Percentiles rank a stretch among this genome's conserved stretches.
phyloP scores from a whole-genome alignment of 2,113 vertebrate genomes.

The Podiceps cristatus region DNA sequence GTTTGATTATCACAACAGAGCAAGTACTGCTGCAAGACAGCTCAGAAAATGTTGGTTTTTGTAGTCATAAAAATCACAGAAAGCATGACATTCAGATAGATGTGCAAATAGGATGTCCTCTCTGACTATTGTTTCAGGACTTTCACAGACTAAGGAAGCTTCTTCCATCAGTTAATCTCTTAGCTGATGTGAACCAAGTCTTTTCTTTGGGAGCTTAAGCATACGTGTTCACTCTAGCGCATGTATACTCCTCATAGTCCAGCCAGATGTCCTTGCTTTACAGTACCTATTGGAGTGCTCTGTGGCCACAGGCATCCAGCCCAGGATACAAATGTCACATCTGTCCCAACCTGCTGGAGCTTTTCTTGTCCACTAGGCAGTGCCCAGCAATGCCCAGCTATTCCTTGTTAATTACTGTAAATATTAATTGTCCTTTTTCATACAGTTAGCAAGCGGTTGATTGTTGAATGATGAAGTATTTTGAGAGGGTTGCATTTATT shows the following conservation, averaged over 20 bases:
- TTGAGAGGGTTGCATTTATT: background rate
- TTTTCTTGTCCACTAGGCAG: background rate
- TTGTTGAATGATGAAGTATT: background rate
- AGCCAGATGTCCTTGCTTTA: background rate
- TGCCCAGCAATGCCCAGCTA: background rate
- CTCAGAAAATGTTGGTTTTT: background rate
- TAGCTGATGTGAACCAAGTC: background rate
- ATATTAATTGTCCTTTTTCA: background rate
- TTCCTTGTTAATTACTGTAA: background rate
- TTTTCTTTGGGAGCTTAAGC: background rate
- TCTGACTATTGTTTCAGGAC: background rate
- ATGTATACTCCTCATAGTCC: background rate
- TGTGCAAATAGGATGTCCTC: too few relatives aligned
- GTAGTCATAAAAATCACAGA: background rate
- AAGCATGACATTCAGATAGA: background rate
- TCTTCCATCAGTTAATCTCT: background rate
- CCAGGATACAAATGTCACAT: background rate
- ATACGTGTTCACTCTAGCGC: fast-evolving
- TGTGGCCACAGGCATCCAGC: background rate
- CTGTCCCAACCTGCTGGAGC: background rate
- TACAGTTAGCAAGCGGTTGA: background rate
- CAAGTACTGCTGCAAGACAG: background rate
- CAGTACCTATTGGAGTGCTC: background rate
- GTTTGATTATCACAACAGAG: background rate
- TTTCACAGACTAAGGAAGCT: background rate